These are phyloP conservation scores for Loris lydekkerianus DNA, from an alignment of 2,797 vertebrate genomes.

Conservation along the genomic window DNA sequence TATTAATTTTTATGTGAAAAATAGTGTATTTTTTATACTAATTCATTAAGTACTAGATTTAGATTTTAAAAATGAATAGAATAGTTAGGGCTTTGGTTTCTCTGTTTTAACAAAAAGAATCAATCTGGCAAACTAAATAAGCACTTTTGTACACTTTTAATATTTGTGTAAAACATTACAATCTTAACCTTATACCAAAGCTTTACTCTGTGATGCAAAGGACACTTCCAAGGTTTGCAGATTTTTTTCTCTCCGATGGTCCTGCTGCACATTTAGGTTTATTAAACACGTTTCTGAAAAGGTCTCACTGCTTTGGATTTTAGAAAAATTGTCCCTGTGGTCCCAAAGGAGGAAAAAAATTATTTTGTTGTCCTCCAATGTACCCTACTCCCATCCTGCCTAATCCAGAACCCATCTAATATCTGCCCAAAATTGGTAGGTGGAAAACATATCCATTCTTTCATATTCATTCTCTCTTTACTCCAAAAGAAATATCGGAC, in stretches of 20 bases:
- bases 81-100: not conserved
- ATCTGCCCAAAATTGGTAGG: not conserved
- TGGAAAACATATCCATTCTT: not conserved
- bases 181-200: not conserved
- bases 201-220: not conserved
- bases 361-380: not conserved
- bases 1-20: conserved; percentile 33
- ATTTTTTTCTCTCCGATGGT: not conserved
- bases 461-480: not conserved
- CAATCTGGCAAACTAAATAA: not conserved
- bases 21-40: not conserved
- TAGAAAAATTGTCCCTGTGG: not conserved
- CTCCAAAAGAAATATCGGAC: not conserved
- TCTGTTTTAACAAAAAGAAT: not conserved
- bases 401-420: not conserved
- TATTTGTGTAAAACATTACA: not conserved
- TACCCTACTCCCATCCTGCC: not conserved
- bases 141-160: not conserved
- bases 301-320: not conserved
- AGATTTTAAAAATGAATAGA: not conserved
- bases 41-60: not conserved
- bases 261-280: not conserved
- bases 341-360: not conserved
- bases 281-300: not conserved
- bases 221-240: not conserved